Conservation (phyloP, 2,113 vertebrate genomes). For the Brachirus orientalis region DNA sequence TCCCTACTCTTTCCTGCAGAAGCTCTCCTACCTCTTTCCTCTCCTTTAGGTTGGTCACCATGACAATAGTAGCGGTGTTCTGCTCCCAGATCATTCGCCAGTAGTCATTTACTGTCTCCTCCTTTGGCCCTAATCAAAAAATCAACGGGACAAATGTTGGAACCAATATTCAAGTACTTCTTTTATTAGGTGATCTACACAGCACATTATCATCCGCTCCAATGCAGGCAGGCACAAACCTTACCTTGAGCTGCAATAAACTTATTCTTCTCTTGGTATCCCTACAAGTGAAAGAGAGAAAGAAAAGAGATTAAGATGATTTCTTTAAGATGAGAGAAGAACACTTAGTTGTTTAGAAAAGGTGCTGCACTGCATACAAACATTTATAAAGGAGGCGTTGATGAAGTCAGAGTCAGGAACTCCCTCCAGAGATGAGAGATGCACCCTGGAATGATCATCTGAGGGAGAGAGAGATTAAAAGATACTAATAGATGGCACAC, state of each 20-base stretch:
- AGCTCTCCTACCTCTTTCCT: conserved; percentile 89
- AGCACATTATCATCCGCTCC: not conserved
- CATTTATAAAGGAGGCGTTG: conserved; percentile 98
- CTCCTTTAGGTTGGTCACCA: conserved; percentile 99
- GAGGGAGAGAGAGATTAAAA: conserved; percentile 18
- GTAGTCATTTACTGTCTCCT: conserved; percentile 98
- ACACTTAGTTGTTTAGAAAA: not conserved
- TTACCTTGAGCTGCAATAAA: conserved; percentile 98
- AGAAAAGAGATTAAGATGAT: not conserved
- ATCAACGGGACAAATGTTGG: not conserved
- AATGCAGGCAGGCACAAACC: not conserved
- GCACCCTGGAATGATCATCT: conserved; percentile 98
- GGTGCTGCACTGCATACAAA: conserved; percentile 76
- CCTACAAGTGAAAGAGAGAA: conserved; percentile 74
- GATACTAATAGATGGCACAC: not conserved
- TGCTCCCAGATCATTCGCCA: conserved; percentile 99
- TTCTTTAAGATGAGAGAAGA: not conserved
- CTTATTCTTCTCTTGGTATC: conserved; percentile 99
- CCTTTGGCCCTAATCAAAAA: conserved; percentile 89
- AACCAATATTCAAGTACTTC: not conserved
- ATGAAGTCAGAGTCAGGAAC: conserved; percentile 98
- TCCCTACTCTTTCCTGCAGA: not conserved
- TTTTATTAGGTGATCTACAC: not conserved
- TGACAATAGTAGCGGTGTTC: conserved; percentile 97
- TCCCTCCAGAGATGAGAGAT: conserved; percentile 93